Base-by-base conservation (phyloP, 2,888 invertebrate species). In the Neoscelio sp. region DNA sequence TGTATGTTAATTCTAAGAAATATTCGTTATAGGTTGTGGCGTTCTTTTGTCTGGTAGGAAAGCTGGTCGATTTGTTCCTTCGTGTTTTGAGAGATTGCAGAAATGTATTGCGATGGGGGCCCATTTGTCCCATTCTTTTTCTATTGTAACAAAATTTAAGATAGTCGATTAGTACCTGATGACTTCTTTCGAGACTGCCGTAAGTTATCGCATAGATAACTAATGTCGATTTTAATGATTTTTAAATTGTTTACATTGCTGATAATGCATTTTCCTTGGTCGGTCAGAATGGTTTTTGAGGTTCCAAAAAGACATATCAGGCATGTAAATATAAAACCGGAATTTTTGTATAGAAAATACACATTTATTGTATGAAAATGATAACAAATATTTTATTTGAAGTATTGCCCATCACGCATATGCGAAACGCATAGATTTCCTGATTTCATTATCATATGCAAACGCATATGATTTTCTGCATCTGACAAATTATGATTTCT, bases 151-250 rank as follows among this genome's bases (percentile, higher is more conserved):
- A n/a, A n/a, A n/a, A 42, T 20, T 20, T 42, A n/a, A n/a, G n/a
- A n/a, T n/a, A n/a, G n/a, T n/a, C n/a, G n/a, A n/a, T n/a, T n/a
- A n/a, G n/a, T n/a, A n/a, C n/a, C n/a, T n/a, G n/a, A n/a, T n/a
- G n/a, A n/a, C n/a, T n/a, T n/a, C n/a, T n/a, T n/a, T n/a, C n/a
- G n/a, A n/a, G n/a, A n/a, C n/a, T n/a, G n/a, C n/a, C n/a, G n/a
- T n/a, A n/a, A 8, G 15, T 17, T 5, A 23, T 20, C 0, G 44
- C 23, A 2, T 23, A 6, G 7, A 46, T 2, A 46, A 12, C 1
- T 23, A 20, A n/a, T 46, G n/a, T 23, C 23, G 6, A 46, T 46
- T 46, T 46, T 46, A 23, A 46, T 23, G 10, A 46, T 0, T 46
- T 23, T 20, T 1, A 12, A 10, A 2, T 46, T 46, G 12, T 46